Conservation (phyloP, 2,888 invertebrate genomes). For the Synanthedon myopaeformis region DNA sequence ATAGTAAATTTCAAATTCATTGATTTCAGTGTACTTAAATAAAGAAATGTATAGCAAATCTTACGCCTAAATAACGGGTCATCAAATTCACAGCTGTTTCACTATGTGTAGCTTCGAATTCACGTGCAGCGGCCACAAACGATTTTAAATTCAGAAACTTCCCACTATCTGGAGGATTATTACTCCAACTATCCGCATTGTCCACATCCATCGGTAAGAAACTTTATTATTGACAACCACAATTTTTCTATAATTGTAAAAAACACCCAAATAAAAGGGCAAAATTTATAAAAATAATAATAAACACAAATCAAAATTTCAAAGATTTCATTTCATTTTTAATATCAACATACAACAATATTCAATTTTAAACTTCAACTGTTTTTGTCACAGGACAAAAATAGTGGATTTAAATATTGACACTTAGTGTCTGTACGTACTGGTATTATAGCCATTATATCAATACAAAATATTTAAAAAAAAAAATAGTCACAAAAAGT, state of each 20-base stretch:
- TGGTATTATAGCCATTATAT: no score
- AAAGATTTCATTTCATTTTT: no score
- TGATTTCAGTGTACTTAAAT: no score
- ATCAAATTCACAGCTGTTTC: constrained; percentile 63
- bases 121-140: constrained; percentile 64
- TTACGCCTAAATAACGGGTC: constrained; percentile 64
- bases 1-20: no score
- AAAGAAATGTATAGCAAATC: constrained; percentile 9
- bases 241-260: background rate
- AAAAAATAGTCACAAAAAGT: no score
- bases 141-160: constrained; percentile 63
- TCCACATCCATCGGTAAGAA: constrained; percentile 47
- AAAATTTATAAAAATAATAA: background rate
- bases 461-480: no score
- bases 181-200: constrained; percentile 33
- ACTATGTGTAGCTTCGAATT: constrained; percentile 64
- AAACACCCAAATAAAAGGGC: background rate
- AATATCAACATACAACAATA: no score
- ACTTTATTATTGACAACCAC: constrained; percentile 1
- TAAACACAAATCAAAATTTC: background rate
- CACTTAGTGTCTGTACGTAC: no score
- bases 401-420: no score
- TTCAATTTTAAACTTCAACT: no score
- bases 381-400: no score
- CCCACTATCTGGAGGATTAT: constrained; percentile 38